A percentile compares a stretch with the other conserved stretches of the same genome.
phyloP scores from a whole-genome alignment of 2,113 vertebrate species.

The Macquaria ambigua region DNA sequence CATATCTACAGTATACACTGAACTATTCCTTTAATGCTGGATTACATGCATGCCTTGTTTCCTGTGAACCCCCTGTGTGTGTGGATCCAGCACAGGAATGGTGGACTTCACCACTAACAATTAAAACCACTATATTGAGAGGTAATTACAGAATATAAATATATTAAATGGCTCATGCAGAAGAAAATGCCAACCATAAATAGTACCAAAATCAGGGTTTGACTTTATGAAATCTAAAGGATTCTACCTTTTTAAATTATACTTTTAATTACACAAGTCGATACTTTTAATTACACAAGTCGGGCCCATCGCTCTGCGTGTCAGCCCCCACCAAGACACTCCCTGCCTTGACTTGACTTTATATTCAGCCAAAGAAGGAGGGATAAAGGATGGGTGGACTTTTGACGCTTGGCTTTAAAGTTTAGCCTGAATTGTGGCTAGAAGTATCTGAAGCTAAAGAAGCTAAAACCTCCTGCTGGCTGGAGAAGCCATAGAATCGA shows the following conservation, averaged over 20 bases:
- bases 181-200: neutral
- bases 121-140: neutral
- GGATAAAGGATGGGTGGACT: slow-evolving; percentile 10
- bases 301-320: neutral
- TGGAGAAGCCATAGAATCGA: slow-evolving; percentile 17
- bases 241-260: neutral
- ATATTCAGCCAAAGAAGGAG: slow-evolving; percentile 4
- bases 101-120: neutral
- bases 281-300: neutral
- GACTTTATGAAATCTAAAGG: neutral
- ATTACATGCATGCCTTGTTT: neutral
- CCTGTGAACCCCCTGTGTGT: neutral
- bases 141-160: neutral
- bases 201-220: neutral
- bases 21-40: neutral
- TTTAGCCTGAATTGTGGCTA: slow-evolving; percentile 17
- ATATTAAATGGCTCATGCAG: neutral
- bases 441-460: slow-evolving; percentile 24
- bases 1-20: neutral
- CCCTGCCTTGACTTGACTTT: neutral
- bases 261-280: neutral
- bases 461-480: slow-evolving; percentile 17
- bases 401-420: slow-evolving; percentile 15
- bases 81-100: neutral
- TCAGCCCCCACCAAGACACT: neutral